Base-by-base conservation (phyloP, 2,888 invertebrate species). In the Sminthurides aquaticus region DNA sequence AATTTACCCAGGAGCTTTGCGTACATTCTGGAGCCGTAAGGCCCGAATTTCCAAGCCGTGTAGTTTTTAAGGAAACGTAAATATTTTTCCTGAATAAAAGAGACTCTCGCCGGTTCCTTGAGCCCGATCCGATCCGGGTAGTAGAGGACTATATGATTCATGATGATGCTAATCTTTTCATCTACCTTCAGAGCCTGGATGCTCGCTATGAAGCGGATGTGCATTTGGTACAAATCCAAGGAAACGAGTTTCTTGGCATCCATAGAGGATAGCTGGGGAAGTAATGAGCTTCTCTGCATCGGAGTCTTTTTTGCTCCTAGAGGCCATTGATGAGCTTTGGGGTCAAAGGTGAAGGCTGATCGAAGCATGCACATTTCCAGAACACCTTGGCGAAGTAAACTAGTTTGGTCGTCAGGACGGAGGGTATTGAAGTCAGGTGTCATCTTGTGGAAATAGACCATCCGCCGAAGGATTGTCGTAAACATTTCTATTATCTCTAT, bases 301-400 rank as follows among this genome's bases (percentile, higher is more conserved):
- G 52, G 20, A 5, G 52, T 5, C 20, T 52, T 15, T 20, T 64
- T 69, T 15, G 57, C 57, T 25, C 69, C 65, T 57, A 62, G 67
- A 1, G 76, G 76, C 77, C 77, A 77, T 18, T 76, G 74, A 55
- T 74, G 71, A 27, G 74, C 70, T 57, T 74, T 71, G 3, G 75
- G 73, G 72, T 80, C 79, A 69, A 78, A 80, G 25, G 77, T 77
- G 72, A 78, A 77, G 2, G 80, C 79, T 15, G 79, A 79, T 3
- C 80, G 76, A 18, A 81, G 75, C 29, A 80, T 77, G 74, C 80
- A 79, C 69, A 80, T 78, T 71, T 80, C 80, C 70, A 80, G 76
- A 22, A 80, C 79, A 0, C 79, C 79, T 29, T 77, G 78, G 71
- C 76, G 67, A 1, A 78, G 71, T 15, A 78, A 70, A n/a, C 72